Evolutionary conservation across 2,888 invertebrate genomes (phyloP).

Genomic region (Timandra comae): DNA sequence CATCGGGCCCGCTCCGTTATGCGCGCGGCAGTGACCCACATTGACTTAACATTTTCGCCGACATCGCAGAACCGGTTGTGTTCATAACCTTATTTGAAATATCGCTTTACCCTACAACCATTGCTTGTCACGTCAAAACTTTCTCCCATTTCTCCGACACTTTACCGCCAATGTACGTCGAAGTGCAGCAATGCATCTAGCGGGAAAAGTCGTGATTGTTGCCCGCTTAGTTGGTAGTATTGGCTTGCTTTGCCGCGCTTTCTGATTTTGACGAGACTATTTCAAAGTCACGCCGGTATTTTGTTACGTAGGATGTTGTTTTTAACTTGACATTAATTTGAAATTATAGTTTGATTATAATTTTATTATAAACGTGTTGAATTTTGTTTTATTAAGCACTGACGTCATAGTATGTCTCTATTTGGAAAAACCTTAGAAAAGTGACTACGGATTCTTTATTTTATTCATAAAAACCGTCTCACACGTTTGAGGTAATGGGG

Average conservation of each 20-base stretch:
- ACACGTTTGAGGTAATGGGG: too few species aligned
- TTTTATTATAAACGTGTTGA: too few species aligned
- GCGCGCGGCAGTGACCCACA: constrained; percentile 73
- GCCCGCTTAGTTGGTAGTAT: constrained; percentile 31
- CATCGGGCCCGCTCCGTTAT: constrained; percentile 72
- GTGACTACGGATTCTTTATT: too few species aligned
- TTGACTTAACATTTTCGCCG: constrained; percentile 53
- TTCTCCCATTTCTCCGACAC: constrained; percentile 16
- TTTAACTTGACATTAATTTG: constrained; percentile 38
- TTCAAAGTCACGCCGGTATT: constrained; percentile 65
- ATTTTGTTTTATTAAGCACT: too few species aligned
- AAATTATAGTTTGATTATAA: constrained; percentile 16
- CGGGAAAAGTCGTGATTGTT: constrained; percentile 18
- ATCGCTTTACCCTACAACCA: constrained; percentile 21
- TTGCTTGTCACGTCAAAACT: constrained; percentile 20
- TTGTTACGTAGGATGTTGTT: constrained; percentile 62
- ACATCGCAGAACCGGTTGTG: constrained; percentile 44
- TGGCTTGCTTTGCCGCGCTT: constrained; percentile 70
- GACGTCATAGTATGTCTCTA: too few species aligned
- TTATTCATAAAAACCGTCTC: too few species aligned
- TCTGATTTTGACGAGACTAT: constrained; percentile 69
- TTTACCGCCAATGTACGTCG: constrained; percentile 29
- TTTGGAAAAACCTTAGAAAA: too few species aligned
- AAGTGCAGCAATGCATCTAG: constrained; percentile 5
- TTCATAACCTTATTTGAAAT: constrained; percentile 56